A percentile compares a stretch with the other conserved stretches of the same genome.
Conservation (phyloP, 2,888 invertebrate genomes). For the Antheraea assamensis region DNA sequence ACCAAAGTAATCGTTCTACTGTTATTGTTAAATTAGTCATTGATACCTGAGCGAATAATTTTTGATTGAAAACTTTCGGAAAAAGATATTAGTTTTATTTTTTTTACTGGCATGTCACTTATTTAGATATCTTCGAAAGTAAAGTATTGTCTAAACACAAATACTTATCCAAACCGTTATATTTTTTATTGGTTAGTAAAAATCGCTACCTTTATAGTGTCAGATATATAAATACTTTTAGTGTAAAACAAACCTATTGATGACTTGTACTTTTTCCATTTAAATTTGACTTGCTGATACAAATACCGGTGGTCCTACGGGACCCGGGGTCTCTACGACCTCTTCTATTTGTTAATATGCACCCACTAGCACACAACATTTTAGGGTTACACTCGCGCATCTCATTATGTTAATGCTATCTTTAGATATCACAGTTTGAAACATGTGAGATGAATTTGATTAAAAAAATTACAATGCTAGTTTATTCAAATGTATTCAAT, state of each 20-base stretch:
- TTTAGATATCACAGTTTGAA: slow-evolving; percentile 34
- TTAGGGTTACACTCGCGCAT: slow-evolving; percentile 36
- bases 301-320: slow-evolving; percentile 67
- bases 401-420: slow-evolving; percentile 42
- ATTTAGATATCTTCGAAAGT: not conserved
- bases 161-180: not conserved
- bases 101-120: too few relatives aligned
- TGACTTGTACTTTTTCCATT: slow-evolving; percentile 58
- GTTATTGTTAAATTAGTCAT: not conserved
- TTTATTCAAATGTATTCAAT: slow-evolving; percentile 12
- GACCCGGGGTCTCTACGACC: slow-evolving; percentile 43
- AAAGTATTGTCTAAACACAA: not conserved
- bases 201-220: not conserved
- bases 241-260: slow-evolving; percentile 42
- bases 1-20: not conserved
- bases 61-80: not conserved
- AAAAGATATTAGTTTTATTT: too few relatives aligned
- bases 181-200: not conserved
- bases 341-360: slow-evolving; percentile 68
- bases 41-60: not conserved
- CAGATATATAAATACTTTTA: not conserved
- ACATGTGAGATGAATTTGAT: slow-evolving; percentile 19
- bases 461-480: slow-evolving; percentile 15
- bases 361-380: slow-evolving; percentile 40
- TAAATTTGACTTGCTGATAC: slow-evolving; percentile 71